phyloP scores from a whole-genome alignment of 2,888 invertebrate species.

The Drosophila histrio region DNA sequence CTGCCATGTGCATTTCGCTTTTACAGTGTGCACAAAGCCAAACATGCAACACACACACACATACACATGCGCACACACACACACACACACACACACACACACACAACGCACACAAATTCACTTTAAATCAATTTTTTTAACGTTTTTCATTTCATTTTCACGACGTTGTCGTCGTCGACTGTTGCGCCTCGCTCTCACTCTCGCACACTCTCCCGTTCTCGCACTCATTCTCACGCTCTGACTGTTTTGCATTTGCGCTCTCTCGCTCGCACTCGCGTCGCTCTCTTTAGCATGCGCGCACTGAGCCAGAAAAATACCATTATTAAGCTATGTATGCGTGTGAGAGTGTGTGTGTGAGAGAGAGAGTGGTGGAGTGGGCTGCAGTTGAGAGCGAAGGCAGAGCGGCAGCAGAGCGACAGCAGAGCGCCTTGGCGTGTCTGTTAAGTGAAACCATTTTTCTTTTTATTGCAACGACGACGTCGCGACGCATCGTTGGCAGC shows the following conservation, averaged over 20 bases:
- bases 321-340: conserved; percentile 42
- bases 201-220: conserved; percentile 2
- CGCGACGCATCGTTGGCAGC: conserved; percentile 9
- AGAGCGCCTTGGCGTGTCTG: conserved; percentile 73
- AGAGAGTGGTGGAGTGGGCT: conserved; percentile 9
- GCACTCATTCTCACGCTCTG: conserved; percentile 8
- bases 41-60: background rate
- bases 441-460: conserved; percentile 83
- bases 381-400: background rate
- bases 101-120: conserved; percentile 62
- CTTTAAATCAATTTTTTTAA: conserved; percentile 79
- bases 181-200: conserved; percentile 61
- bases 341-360: background rate
- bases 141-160: conserved; percentile 79
- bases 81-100: conserved; percentile 14
- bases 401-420: conserved; percentile 14
- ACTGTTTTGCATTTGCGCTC: background rate
- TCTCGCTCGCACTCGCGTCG: conserved; percentile 9
- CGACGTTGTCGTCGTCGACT: conserved; percentile 49
- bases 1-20: conserved; percentile 7
- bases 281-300: conserved; percentile 42
- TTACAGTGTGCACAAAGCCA: background rate
- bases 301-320: conserved; percentile 77
- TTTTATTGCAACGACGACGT: conserved; percentile 60
- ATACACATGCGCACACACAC: conserved; percentile 1